Evolutionary conservation across 2,113 vertebrate species (phyloP), one percentile per base, ranked within the genome.

Genomic region (Erpornis zantholeuca): DNA sequence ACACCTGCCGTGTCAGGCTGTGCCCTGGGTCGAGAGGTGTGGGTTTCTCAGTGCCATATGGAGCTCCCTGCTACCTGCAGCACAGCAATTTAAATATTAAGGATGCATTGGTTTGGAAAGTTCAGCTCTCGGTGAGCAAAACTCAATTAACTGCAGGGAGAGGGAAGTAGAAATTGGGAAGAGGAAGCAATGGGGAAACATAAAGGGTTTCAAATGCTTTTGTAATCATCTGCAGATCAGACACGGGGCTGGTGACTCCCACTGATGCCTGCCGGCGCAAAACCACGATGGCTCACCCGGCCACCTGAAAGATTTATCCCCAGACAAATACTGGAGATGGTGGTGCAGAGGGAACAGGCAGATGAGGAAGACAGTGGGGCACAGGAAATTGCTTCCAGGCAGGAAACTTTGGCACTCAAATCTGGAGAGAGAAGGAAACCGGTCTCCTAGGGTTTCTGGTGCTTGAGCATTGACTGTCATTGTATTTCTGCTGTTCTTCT

Each of bases 271-370:
- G 76, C 59, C 35, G 64, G 49, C 35, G 7, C 47, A 54, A 71
- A 31, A 44, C 47, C 36, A 20, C 0, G 0, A 4, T 4, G 64
- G 76, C 29, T 92, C 54, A 25, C 21, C 35, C 2, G 0, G 50
- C 40, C 68, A 56, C 81, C 52, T 50, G 86, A 40, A 63, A 50
- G 75, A 29, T 72, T 92, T 47, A 50, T 61, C 59, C 63, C 60
- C 19, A 12, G 73, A 36, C 7, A 25, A 40, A 53, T 31, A 27
- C n/a, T 25, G n/a, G 57, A n/a, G n/a, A 28, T 10, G 31, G 35
- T 42, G 42, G 18, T 8, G 9, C 12, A 25, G 31, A 47, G 15
- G 29, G n/a, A 63, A 18, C 1, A 11, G 86, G 16, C 31, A 28
- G 16, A 59, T 4, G 3, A 1, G 36, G n/a, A 70, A 50, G 38